These are phyloP conservation scores for Ethmia dodecea DNA, from an alignment of 2,888 invertebrate species.

Conservation along the genomic window DNA sequence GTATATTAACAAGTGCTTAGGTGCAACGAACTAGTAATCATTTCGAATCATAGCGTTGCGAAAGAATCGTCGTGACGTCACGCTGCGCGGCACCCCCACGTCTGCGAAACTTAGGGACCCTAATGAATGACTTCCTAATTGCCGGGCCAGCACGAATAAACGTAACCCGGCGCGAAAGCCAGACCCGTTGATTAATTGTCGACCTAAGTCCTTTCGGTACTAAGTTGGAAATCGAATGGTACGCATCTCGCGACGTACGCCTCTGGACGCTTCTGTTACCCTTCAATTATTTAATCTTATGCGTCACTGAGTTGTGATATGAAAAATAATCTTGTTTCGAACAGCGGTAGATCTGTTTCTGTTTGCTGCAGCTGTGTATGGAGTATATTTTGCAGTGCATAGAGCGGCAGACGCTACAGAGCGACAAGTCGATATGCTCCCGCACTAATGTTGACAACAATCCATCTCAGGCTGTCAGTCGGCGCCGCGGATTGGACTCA, in stretches of 20 bases:
- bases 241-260: slow-evolving; percentile 52
- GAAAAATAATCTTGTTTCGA: slow-evolving; percentile 44
- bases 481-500: slow-evolving; percentile 70
- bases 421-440: slow-evolving; percentile 68
- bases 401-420: slow-evolving; percentile 37
- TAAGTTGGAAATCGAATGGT: slow-evolving; percentile 67
- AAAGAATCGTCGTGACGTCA: slow-evolving; percentile 60
- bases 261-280: slow-evolving; percentile 48
- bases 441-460: slow-evolving; percentile 74
- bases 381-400: slow-evolving; percentile 5
- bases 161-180: slow-evolving; percentile 64
- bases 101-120: slow-evolving; percentile 77
- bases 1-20: slow-evolving; percentile 27
- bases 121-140: slow-evolving; percentile 78
- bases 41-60: slow-evolving; percentile 40
- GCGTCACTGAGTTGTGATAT: slow-evolving; percentile 23
- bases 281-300: slow-evolving; percentile 40
- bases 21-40: slow-evolving; percentile 39
- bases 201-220: slow-evolving; percentile 60
- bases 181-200: slow-evolving; percentile 58
- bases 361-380: slow-evolving; percentile 12
- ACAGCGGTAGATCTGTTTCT: slow-evolving; percentile 29
- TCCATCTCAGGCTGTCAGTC: slow-evolving; percentile 69
- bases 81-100: slow-evolving; percentile 68
- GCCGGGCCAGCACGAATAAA: slow-evolving; percentile 70